Evolutionary conservation across 2,113 vertebrate genomes (phyloP), one percentile per base, ranked within the genome.

Genomic region (Gila orcuttii): DNA sequence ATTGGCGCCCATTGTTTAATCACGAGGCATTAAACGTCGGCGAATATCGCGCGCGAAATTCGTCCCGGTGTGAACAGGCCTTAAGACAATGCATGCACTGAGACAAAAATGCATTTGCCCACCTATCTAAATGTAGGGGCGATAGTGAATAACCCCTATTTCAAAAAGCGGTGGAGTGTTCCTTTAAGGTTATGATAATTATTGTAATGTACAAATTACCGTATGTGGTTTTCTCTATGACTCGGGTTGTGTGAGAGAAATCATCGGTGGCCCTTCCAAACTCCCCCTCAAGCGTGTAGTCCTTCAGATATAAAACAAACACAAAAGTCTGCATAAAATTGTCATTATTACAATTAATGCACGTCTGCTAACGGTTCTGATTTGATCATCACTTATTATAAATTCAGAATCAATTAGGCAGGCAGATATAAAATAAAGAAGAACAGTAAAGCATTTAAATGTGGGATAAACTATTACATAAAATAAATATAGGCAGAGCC

Each of bases 191-290:
- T 21, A 7, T 59, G n/a, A 25, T 8, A 3, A 7, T 25, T 7
- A 62, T 15, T 60, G 55, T 42, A 36, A 57, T 79, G 62, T 59
- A 50, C 6, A 57, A 62, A 52, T 21, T 91, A 99, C 98, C 95
- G 0, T 96, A 98, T 0, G 97, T 98, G 0, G 96, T 96, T 90
- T 94, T 96, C 93, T 99, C 98, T 60, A 99, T 75, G 86, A 98
- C 90, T 76, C 91, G 94, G 74, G 97, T 97, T 0, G 85, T 93
- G 87, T 96, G 92, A 36, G 95, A 93, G 91, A 98, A 99, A 91
- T 98, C 93, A 13, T 96, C 93, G 1, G 97, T 97, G 76, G 97
- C 97, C 87, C 92, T 96, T 82, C 98, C 98, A 85, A 99, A 96
- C 81, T 94, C 91, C n/a, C 97, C 97, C 1, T 95, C 91, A 4